Percentiles rank a stretch among this genome's conserved stretches.
Evolutionary conservation across 1,140 invertebrate species (phyloP).

Genomic region (Luehdorfia chinensis): DNA sequence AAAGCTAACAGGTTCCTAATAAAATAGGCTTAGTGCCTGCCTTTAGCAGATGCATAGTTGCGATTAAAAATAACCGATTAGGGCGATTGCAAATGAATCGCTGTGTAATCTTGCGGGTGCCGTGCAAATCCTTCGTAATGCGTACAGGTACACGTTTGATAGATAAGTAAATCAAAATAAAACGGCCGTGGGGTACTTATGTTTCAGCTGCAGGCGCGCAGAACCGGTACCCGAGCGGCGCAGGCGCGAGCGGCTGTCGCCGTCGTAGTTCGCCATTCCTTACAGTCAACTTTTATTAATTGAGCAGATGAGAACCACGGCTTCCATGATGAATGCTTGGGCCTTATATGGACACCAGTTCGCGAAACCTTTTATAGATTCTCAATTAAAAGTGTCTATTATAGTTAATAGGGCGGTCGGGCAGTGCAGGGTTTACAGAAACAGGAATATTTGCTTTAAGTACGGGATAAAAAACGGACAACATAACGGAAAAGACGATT

Average conservation of each 20-base stretch:
- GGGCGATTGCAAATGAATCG: constrained; percentile 6
- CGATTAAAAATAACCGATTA: constrained; percentile 13
- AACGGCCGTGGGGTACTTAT: constrained; percentile 46
- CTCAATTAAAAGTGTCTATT: constrained; percentile 77
- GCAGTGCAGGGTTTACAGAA: constrained; percentile 63
- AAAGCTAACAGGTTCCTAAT: constrained; percentile 9
- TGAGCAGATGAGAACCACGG: constrained; percentile 73
- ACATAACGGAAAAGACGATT: constrained; percentile 76
- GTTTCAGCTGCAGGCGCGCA: constrained; percentile 57
- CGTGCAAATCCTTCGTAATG: constrained; percentile 20
- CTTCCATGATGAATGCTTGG: constrained; percentile 70
- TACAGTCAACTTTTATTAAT: constrained; percentile 75
- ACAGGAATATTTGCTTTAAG: constrained; percentile 74
- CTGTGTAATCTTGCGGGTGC: background rate
- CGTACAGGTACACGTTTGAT: constrained; percentile 18
- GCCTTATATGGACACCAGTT: constrained; percentile 66
- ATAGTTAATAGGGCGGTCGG: constrained; percentile 67
- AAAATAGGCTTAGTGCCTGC: constrained; percentile 1
- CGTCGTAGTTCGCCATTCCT: constrained; percentile 58
- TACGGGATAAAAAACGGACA: constrained; percentile 68
- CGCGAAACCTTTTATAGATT: constrained; percentile 76
- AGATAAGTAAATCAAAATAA: constrained; percentile 72
- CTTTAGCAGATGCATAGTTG: constrained; percentile 1
- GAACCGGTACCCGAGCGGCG: constrained; percentile 52
- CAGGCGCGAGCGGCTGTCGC: constrained; percentile 48